Percentiles rank a stretch among this genome's conserved stretches.
Evolutionary conservation across 92 coral and sea anemone genomes (phyloP).

Genomic region (Paramuricea clavata): DNA sequence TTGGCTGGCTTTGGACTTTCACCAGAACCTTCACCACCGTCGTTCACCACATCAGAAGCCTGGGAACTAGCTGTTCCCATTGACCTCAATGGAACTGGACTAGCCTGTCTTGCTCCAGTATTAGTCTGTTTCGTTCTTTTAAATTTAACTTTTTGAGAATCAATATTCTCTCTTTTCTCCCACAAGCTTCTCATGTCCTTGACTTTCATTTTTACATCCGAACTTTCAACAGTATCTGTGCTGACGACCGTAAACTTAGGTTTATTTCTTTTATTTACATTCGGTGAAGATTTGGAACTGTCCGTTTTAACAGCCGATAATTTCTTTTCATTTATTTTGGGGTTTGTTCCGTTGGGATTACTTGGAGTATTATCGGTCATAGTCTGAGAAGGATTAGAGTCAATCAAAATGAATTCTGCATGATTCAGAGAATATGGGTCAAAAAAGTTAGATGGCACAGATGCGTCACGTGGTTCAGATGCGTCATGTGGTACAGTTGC

Average conservation of each 20-base stretch:
- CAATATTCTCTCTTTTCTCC: constrained; percentile 3
- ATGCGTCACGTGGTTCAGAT: no score
- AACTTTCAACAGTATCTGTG: background rate
- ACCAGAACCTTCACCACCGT: background rate
- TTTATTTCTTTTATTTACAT: no score
- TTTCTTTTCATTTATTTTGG: background rate
- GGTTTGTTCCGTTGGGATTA: background rate
- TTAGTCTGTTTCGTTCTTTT: background rate
- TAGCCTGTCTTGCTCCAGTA: background rate
- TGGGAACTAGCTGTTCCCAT: background rate
- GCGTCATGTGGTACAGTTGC: no score
- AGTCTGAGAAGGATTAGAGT: background rate
- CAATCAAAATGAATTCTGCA: no score
- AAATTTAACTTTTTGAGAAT: background rate
- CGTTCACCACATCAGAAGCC: background rate
- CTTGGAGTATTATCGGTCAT: background rate
- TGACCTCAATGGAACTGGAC: background rate
- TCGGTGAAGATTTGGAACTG: no score
- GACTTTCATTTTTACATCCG: background rate
- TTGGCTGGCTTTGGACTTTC: constrained; percentile 4
- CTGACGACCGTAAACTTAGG: no score
- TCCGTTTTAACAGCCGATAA: background rate
- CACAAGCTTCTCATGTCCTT: constrained; percentile 24
- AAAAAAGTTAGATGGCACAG: no score
- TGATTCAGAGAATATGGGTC: no score